These are phyloP conservation scores for Discoglossus pictus DNA, from an alignment of 2,797 vertebrate species.

Conservation along the genomic window DNA sequence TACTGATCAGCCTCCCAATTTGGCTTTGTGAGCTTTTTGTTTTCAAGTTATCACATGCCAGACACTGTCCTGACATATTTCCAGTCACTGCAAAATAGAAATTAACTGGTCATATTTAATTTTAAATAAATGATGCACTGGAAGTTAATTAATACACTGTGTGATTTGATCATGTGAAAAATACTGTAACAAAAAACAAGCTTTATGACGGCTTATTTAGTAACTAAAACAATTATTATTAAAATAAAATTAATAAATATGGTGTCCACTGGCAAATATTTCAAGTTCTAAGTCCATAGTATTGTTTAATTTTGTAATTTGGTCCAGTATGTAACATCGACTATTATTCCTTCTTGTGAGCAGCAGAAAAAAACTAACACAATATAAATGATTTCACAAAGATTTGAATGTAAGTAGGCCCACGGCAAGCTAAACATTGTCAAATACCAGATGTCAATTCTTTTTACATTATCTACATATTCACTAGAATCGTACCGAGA, in stretches of 20 bases:
- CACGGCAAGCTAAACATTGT: constrained; percentile 47
- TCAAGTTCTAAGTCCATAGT: constrained; percentile 46
- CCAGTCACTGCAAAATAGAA: too few species aligned
- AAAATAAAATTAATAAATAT: constrained; percentile 43
- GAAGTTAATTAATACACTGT: too few species aligned
- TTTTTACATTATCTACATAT: constrained; percentile 53
- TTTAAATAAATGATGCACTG: too few species aligned
- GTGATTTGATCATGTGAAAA: too few species aligned
- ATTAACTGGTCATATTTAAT: too few species aligned
- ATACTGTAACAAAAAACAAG: too few species aligned
- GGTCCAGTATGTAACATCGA: constrained; percentile 63
- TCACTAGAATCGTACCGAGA: constrained; percentile 54
- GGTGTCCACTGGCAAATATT: too few species aligned
- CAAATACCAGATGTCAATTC: constrained; percentile 40
- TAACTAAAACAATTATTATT: constrained; percentile 38
- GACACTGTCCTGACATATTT: too few species aligned
- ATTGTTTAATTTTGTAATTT: constrained; percentile 63
- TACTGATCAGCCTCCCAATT: too few species aligned
- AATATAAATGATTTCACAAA: constrained; percentile 63
- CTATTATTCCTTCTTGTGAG: constrained; percentile 54
- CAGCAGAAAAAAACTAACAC: constrained; percentile 65
- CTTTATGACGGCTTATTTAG: too few species aligned
- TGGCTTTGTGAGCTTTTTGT: too few species aligned
- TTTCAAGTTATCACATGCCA: too few species aligned
- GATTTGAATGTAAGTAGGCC: constrained; percentile 48